Base-by-base conservation (phyloP, 2,113 vertebrate species). In the Tichodroma muraria region DNA sequence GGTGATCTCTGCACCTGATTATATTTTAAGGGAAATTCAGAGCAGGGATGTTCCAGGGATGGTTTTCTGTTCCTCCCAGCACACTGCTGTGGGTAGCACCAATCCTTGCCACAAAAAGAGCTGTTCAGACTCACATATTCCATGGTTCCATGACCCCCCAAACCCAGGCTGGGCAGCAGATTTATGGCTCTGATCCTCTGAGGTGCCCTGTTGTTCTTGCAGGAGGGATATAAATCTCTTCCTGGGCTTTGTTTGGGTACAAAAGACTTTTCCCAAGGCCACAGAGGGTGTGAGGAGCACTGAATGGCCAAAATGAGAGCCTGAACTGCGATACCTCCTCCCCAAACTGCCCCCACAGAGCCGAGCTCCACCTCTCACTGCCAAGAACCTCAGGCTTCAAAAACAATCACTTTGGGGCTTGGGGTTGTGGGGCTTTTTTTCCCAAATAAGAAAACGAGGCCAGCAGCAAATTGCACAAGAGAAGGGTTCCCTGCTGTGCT, bases 291-390 rank as follows among this genome's bases (percentile, higher is more conserved):
- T 49, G 38, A 64, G 65, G 40, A 78, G 40, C 42, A 8, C 35
- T 15, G 57, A 76, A 10, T 5, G 30, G 15, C 45, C 79, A 27
- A n/a, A 56, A 54, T 1, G 2, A 45, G 54, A 31, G 15, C 4
- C 40, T 61, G 44, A 22, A 1, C 19, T 12, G 5, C 5, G 24
- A 0, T 1, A 24, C 4, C n/a, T 56, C 64, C 69, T 33, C 5
- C 0, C 25, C 59, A 76, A 23, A 7, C 8, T 22, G 49, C 17
- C 63, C 76, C 57, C 30, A 2, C 31, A 12, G 70, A 19, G n/a
- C 23, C 47, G 19, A 42, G 5, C 40, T 28, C 10, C 6, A 37
- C 45, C 50, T 42, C 49, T 44, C 33, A 16, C 24, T 1, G 10
- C 35, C 35, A 10, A 31, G 8, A 35, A 5, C 50, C 16, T 15